Percentiles rank a stretch among this genome's conserved stretches.
Evolutionary conservation across 2,888 invertebrate genomes (phyloP).

Genomic region (Lottia gigantea): DNA sequence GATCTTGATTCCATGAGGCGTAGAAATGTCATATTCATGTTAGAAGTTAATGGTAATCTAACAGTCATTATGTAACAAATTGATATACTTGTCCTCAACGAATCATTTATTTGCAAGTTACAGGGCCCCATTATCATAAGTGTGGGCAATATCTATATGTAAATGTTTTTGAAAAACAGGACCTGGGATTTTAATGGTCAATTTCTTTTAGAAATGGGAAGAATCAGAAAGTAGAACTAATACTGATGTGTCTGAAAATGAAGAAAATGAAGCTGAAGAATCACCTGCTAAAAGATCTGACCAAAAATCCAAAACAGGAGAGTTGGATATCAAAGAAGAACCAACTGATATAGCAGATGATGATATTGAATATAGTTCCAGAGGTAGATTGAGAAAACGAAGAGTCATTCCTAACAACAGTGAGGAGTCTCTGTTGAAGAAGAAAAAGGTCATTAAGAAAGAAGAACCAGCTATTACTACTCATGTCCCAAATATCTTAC

Average conservation of each 20-base stretch:
- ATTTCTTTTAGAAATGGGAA: not conserved
- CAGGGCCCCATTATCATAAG: too few species aligned
- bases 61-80: too few species aligned
- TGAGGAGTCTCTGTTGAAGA: constrained; percentile 52
- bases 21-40: too few species aligned
- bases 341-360: constrained; percentile 33
- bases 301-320: not conserved
- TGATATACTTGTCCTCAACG: too few species aligned
- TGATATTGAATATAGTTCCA: constrained; percentile 54
- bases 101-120: too few species aligned
- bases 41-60: too few species aligned
- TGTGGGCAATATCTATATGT: too few species aligned
- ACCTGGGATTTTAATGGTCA: too few species aligned
- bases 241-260: constrained; percentile 32
- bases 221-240: constrained; percentile 25
- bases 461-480: constrained; percentile 16
- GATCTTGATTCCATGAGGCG: too few species aligned
- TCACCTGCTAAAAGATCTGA: not conserved
- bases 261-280: constrained; percentile 30
- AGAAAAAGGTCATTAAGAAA: constrained; percentile 38
- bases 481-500: constrained; percentile 28
- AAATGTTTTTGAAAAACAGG: too few species aligned
- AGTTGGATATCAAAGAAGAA: not conserved
- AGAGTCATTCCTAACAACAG: constrained; percentile 60
- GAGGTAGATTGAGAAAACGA: constrained; percentile 60